Conservation (phyloP, 2,888 invertebrate genomes). For the Osedax frankpressi region DNA sequence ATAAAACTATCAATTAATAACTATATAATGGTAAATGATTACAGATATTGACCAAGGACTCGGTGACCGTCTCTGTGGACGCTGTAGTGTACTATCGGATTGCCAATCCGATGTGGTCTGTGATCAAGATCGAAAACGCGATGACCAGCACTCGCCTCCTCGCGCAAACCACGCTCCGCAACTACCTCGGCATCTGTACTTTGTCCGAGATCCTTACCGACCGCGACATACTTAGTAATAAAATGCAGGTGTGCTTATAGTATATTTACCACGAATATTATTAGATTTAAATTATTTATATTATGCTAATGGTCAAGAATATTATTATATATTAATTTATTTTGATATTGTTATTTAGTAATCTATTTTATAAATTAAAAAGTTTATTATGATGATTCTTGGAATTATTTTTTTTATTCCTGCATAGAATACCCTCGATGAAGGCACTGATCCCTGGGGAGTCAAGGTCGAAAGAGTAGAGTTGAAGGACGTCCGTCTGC, state of each 20-base stretch:
- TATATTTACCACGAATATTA: not conserved
- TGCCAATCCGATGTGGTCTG: slow-evolving; percentile 41
- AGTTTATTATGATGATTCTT: too few species aligned
- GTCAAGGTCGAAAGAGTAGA: slow-evolving; percentile 29
- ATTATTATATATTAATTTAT: too few species aligned
- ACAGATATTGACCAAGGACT: slow-evolving; percentile 41
- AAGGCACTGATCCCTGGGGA: slow-evolving; percentile 31
- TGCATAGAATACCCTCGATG: slow-evolving; percentile 31
- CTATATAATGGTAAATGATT: too few species aligned
- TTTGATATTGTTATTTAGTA: too few species aligned
- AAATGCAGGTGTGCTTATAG: slow-evolving; percentile 30
- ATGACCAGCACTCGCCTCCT: slow-evolving; percentile 38
- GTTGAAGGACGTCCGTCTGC: slow-evolving; percentile 34
- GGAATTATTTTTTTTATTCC: too few species aligned
- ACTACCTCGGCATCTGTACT: slow-evolving; percentile 34
- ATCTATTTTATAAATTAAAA: too few species aligned
- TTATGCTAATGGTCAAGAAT: too few species aligned
- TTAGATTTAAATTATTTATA: too few species aligned
- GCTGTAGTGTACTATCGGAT: slow-evolving; percentile 31
- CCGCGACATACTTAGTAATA: slow-evolving; percentile 36
- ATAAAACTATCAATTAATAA: too few species aligned
- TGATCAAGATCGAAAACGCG: slow-evolving; percentile 35
- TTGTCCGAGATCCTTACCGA: slow-evolving; percentile 39
- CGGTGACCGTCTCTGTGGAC: slow-evolving; percentile 38
- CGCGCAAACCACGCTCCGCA: slow-evolving; percentile 37